These are phyloP conservation scores for Drosophila neocordata DNA, from an alignment of 1,140 invertebrate genomes.

Conservation along the genomic window DNA sequence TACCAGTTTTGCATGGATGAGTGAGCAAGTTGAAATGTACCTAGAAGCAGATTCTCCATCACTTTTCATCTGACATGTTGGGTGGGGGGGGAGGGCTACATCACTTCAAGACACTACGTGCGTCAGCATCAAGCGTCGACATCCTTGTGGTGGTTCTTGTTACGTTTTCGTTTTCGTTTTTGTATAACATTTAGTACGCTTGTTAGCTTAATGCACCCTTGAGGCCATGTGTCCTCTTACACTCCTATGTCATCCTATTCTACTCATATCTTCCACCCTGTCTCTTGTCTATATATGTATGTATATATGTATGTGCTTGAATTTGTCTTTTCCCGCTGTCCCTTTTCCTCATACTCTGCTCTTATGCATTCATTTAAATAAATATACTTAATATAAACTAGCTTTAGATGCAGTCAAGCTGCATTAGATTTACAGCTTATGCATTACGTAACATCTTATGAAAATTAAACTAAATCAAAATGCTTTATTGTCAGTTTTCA, in stretches of 20 bases:
- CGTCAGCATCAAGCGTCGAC: slow-evolving; percentile 40
- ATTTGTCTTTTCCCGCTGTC: slow-evolving; percentile 2
- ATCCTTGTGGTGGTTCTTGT: slow-evolving; percentile 26
- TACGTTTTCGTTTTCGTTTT: slow-evolving; percentile 41
- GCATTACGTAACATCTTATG: slow-evolving; percentile 20
- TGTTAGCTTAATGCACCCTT: slow-evolving; percentile 75
- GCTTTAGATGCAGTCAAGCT: slow-evolving; percentile 12
- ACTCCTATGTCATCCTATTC: neutral
- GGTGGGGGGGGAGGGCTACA: slow-evolving; percentile 45
- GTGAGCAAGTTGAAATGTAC: neutral
- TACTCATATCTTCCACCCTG: neutral
- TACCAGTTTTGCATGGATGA: neutral
- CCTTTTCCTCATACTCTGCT: neutral
- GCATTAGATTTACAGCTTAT: slow-evolving; percentile 31
- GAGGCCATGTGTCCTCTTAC: slow-evolving; percentile 35
- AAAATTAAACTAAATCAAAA: slow-evolving; percentile 28
- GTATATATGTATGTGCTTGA: neutral
- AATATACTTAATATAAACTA: slow-evolving; percentile 35
- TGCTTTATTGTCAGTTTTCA: slow-evolving; percentile 27
- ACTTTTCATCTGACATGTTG: neutral
- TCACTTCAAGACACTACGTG: slow-evolving; percentile 39
- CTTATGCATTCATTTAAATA: slow-evolving; percentile 49
- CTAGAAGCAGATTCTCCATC: neutral
- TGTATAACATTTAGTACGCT: slow-evolving; percentile 74
- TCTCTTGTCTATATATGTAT: neutral